These are phyloP conservation scores for Psittacula cyanocephala DNA, from an alignment of 2,113 vertebrate genomes.

Conservation along the genomic window DNA sequence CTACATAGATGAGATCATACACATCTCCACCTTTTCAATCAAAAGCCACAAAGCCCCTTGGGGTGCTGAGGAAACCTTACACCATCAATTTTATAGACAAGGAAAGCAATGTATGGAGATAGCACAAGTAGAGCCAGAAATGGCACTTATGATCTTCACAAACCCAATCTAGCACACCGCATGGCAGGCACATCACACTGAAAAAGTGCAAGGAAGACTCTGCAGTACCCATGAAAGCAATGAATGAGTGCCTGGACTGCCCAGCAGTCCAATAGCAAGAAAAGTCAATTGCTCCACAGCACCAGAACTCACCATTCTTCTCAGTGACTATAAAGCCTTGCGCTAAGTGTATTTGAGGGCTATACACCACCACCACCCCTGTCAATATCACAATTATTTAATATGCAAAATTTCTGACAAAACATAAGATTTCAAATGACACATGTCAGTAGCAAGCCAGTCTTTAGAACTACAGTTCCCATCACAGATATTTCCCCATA, in stretches of 20 bases:
- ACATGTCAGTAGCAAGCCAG: not conserved
- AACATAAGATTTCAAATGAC: not conserved
- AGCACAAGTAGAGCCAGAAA: not conserved
- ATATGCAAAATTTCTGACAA: not conserved
- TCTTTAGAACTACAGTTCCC: not conserved
- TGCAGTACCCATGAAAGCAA: not conserved
- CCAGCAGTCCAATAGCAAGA: not conserved
- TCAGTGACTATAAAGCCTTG: not conserved
- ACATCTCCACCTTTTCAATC: not conserved
- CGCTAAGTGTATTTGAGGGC: not conserved
- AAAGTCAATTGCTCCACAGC: not conserved
- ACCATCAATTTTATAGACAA: not conserved
- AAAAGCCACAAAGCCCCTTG: not conserved
- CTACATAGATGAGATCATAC: not conserved
- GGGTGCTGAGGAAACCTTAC: not conserved
- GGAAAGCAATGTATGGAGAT: accelerated
- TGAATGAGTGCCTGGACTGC: accelerated
- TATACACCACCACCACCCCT: not conserved
- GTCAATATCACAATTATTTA: not conserved
- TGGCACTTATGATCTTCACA: not conserved
- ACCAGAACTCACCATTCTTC: not conserved
- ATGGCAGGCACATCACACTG: not conserved
- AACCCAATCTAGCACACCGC: accelerated
- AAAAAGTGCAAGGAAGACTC: not conserved
- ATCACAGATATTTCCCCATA: not conserved